Conservation (phyloP, 2,888 invertebrate genomes). For the Eremobia ochroleuca region DNA sequence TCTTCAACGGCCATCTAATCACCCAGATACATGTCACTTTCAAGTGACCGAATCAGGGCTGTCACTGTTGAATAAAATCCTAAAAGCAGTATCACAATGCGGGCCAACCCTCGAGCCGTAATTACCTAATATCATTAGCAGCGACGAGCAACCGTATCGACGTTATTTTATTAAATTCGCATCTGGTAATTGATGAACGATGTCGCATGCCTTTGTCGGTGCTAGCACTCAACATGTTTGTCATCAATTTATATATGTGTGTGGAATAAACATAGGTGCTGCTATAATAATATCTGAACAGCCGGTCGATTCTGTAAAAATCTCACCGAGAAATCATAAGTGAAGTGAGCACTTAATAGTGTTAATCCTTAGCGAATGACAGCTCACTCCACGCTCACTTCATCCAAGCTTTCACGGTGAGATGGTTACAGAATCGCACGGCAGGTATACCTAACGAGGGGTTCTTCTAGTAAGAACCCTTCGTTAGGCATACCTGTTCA, state of each 20-base stretch:
- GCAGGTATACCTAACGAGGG: background rate
- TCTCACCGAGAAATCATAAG: too few relatives aligned
- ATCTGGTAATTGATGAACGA: constrained; percentile 76
- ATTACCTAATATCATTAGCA: constrained; percentile 68
- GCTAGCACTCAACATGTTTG: constrained; percentile 5
- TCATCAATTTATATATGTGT: constrained; percentile 23
- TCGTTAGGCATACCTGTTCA: too few relatives aligned
- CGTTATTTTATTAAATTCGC: constrained; percentile 72
- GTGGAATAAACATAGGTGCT: background rate
- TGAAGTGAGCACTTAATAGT: too few relatives aligned
- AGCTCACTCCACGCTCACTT: too few relatives aligned
- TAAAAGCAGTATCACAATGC: constrained; percentile 26
- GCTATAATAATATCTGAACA: background rate
- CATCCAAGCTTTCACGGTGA: too few relatives aligned
- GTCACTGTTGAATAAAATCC: constrained; percentile 30
- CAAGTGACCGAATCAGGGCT: constrained; percentile 38
- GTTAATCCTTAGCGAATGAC: too few relatives aligned
- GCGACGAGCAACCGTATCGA: constrained; percentile 54
- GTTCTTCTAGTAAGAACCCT: too few relatives aligned
- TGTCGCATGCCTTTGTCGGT: constrained; percentile 47
- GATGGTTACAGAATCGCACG: too few relatives aligned
- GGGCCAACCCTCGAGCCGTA: constrained; percentile 30
- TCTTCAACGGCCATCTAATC: constrained; percentile 15
- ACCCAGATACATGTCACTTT: constrained; percentile 33
- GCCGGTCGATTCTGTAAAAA: too few relatives aligned